phyloP scores from a whole-genome alignment of 1,140 invertebrate genomes.

The Bathynomus jamesi region DNA sequence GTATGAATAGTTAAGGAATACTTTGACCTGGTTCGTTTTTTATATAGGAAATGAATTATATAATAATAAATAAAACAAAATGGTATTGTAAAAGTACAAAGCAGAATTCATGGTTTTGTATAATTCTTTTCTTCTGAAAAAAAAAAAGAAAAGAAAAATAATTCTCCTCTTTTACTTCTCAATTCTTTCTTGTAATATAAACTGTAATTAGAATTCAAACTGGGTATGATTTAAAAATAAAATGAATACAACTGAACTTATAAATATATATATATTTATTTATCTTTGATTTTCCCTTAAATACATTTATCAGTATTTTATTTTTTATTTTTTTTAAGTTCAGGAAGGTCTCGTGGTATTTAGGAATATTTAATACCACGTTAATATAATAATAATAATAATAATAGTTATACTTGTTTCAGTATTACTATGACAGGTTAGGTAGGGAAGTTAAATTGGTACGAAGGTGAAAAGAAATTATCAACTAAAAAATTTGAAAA shows the following conservation, averaged over 20 bases:
- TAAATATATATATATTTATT: background rate
- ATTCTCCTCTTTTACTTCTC: background rate
- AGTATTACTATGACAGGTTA: too few relatives aligned
- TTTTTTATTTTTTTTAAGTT: too few relatives aligned
- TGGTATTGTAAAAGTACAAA: background rate
- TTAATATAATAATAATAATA: too few relatives aligned
- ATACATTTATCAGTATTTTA: too few relatives aligned
- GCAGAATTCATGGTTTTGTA: background rate
- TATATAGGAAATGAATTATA: background rate
- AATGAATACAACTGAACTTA: background rate
- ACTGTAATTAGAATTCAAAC: background rate
- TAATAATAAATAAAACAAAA: background rate
- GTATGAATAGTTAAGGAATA: background rate
- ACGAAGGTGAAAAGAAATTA: too few relatives aligned
- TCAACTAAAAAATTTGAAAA: too few relatives aligned
- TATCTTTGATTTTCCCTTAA: background rate
- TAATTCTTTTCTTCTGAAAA: background rate
- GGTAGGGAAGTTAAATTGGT: too few relatives aligned
- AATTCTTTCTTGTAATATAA: background rate
- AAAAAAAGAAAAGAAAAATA: background rate
- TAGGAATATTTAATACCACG: too few relatives aligned
- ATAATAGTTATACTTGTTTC: too few relatives aligned
- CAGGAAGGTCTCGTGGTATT: too few relatives aligned
- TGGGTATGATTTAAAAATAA: background rate
- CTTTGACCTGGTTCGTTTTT: background rate